Evolutionary conservation across 2,888 invertebrate genomes (phyloP), one percentile per base, ranked within the genome.

Genomic region (Pachycephus smyrnensis): DNA sequence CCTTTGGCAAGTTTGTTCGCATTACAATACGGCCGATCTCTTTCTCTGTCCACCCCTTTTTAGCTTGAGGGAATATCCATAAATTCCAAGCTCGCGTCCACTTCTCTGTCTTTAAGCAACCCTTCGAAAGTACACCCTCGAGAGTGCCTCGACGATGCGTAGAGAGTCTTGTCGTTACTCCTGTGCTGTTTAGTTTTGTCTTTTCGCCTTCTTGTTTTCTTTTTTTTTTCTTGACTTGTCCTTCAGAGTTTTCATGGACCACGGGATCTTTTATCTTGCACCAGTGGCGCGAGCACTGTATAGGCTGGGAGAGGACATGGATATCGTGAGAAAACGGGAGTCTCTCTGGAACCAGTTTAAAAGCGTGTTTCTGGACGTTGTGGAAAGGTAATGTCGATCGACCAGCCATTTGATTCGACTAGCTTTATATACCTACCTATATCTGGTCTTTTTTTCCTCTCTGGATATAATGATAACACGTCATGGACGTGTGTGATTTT

Each of bases 1-100:
- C 87, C 86, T 86, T 84, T 81, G 84, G 85, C 87, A 85, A 86
- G 86, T 86, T 86, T 86, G 84, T 86, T 85, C 86, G 84, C 80
- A 78, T 85, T 85, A 87, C 83, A 82, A 83, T 83, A 81, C 81
- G 75, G 81, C 71, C 84, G 82, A 84, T 83, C 80, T 80, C 80
- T 82, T 82, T 79, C 76, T 73, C 81, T 75, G 55, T 55, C 23
- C 55, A 55, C 55, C 23, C 55, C 55, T 55, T 55, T 9, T 55
- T 23, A 55, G 55, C 55, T 55, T 15, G 55, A 55, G 55, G 55
- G 9, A 23, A 9, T 3, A 23, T 55, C 15, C 55, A 55, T 55
- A 55, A 55, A 55, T 55, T 23, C 9, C 55, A 71, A 71, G 71
- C 31, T 30, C 71, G 71, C 32, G 71, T 15, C 31, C 30, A 32